Percentiles rank a stretch among this genome's conserved stretches.
phyloP scores from a whole-genome alignment of 2,113 vertebrate genomes.

The Panthera uncia region DNA sequence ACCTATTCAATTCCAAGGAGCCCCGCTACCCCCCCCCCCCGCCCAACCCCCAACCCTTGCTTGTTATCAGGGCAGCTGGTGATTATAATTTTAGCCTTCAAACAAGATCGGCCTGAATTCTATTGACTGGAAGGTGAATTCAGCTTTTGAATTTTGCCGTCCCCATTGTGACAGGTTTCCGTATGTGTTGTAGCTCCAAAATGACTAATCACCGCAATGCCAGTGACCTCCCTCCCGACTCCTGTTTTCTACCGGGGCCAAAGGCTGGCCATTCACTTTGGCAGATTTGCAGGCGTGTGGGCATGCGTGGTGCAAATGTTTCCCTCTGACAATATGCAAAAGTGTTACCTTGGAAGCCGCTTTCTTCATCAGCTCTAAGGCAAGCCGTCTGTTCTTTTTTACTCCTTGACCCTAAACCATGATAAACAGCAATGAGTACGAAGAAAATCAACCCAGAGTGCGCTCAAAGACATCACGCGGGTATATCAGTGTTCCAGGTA shows the following conservation, averaged over 20 bases:
- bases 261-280: neutral
- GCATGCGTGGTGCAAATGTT: neutral
- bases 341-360: slow-evolving; percentile 91
- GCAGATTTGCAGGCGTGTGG: neutral
- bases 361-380: slow-evolving; percentile 92
- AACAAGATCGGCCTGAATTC: slow-evolving; percentile 54
- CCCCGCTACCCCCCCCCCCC: neutral
- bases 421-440: slow-evolving; percentile 51
- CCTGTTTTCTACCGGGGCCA: neutral
- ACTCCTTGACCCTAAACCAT: slow-evolving; percentile 91
- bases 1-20: slow-evolving; percentile 39
- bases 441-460: neutral
- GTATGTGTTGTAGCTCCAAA: neutral
- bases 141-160: slow-evolving; percentile 35
- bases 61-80: slow-evolving; percentile 41
- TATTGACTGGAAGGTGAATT: slow-evolving; percentile 56
- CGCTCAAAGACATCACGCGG: neutral
- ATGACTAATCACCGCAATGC: neutral
- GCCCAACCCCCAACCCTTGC: neutral
- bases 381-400: slow-evolving; percentile 90
- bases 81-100: slow-evolving; percentile 77
- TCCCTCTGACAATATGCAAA: neutral
- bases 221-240: neutral
- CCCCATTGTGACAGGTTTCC: slow-evolving; percentile 22
- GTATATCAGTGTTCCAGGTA: neutral